Percentiles rank a stretch among this genome's conserved stretches.
phyloP scores from a whole-genome alignment of 2,113 vertebrate species.

The Symphodus melops region DNA sequence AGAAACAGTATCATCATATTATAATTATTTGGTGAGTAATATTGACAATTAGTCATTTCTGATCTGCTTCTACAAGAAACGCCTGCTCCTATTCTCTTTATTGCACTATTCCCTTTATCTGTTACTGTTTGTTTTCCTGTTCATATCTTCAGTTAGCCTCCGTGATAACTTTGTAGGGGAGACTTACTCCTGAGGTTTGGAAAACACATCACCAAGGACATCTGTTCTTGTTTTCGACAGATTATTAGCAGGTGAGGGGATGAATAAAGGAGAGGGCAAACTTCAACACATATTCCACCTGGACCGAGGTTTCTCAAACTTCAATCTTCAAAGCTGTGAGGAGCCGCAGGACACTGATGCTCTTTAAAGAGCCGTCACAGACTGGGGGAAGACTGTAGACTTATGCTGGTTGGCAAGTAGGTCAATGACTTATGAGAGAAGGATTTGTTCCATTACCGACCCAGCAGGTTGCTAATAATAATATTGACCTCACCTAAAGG shows the following conservation, averaged over 20 bases:
- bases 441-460: slow-evolving; percentile 32
- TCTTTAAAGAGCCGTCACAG: slow-evolving; percentile 55
- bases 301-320: slow-evolving; percentile 53
- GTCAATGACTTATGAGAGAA: slow-evolving; percentile 55
- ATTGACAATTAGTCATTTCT: neutral
- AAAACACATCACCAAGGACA: slow-evolving; percentile 53
- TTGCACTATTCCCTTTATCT: slow-evolving; percentile 20
- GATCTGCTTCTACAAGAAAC: neutral
- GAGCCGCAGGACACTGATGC: slow-evolving; percentile 57
- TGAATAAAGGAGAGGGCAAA: slow-evolving; percentile 57
- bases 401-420: slow-evolving; percentile 53
- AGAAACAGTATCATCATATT: too few relatives aligned
- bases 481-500: slow-evolving; percentile 22
- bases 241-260: slow-evolving; percentile 67
- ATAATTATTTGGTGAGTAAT: neutral
- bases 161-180: slow-evolving; percentile 22
- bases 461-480: slow-evolving; percentile 21
- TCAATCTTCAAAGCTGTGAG: slow-evolving; percentile 66
- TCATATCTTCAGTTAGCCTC: slow-evolving; percentile 38
- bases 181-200: slow-evolving; percentile 50
- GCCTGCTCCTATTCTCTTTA: slow-evolving; percentile 7
- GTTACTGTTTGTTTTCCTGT: slow-evolving; percentile 52
- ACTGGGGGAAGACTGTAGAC: slow-evolving; percentile 49
- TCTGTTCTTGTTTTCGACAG: slow-evolving; percentile 58
- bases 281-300: slow-evolving; percentile 61